phyloP scores from a whole-genome alignment of 2,888 invertebrate genomes.

The Hirtodrosophila trivittata region DNA sequence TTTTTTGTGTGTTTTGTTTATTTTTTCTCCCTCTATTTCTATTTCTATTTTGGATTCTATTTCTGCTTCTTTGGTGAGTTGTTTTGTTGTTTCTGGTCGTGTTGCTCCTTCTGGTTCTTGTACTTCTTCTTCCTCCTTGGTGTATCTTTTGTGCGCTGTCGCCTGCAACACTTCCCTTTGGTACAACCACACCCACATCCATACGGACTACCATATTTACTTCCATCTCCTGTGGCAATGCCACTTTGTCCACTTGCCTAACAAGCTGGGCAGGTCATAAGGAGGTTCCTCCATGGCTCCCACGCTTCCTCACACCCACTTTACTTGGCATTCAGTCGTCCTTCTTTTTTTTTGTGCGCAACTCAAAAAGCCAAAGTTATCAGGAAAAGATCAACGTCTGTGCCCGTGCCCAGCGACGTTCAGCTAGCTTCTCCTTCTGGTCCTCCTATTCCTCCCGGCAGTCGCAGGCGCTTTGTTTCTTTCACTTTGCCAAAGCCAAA shows the following conservation, averaged over 20 bases:
- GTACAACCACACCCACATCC: too few species aligned
- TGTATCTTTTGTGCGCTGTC: conserved; percentile 47
- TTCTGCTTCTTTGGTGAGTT: too few species aligned
- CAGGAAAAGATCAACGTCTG: conserved; percentile 79
- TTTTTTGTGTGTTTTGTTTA: too few species aligned
- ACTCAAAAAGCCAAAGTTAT: conserved; percentile 72
- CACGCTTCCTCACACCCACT: neutral
- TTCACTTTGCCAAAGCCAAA: conserved; percentile 53
- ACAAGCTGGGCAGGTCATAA: conserved; percentile 16
- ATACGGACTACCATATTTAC: neutral
- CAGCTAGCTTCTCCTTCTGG: conserved; percentile 15
- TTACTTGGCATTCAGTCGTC: conserved; percentile 8
- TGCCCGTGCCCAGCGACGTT: conserved; percentile 24
- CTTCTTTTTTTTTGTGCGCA: conserved; percentile 35
- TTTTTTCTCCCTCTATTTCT: too few species aligned
- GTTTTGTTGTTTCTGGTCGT: too few species aligned
- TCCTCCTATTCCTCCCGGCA: conserved; percentile 45
- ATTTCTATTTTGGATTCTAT: too few species aligned
- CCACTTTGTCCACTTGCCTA: too few species aligned
- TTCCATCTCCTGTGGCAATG: conserved; percentile 6
- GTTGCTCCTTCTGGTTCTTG: too few species aligned
- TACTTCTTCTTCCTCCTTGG: too few species aligned
- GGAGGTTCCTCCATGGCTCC: conserved; percentile 5
- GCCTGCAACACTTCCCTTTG: conserved; percentile 55
- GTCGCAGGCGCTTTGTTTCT: conserved; percentile 65